Base-by-base conservation (phyloP, 2,113 vertebrate species). In the Australoheros scitulus region DNA sequence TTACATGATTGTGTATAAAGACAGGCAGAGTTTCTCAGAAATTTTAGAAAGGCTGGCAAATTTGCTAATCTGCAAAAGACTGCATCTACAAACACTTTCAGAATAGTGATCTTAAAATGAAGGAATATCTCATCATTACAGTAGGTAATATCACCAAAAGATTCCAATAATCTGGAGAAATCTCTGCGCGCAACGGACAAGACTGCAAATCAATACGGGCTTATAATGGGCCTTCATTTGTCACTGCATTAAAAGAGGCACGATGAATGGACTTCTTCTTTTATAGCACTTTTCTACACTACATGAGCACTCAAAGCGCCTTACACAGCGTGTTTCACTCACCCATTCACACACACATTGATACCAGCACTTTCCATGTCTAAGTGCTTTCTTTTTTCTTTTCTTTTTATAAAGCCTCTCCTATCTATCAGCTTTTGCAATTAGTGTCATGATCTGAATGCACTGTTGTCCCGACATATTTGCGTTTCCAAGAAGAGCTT, bases 141-240 rank as follows among this genome's bases (percentile, higher is more conserved):
- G 7, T 43, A 43, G 7, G 43, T 68, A 47, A 68, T 0, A 47
- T 47, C 22, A 68, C 17, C 14, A 47, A 63, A 63, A 63, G 24
- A 38, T 38, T 63, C 34, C 11, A 26, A 24, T 4, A 65, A 43
- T 65, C 63, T 38, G 34, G 34, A 68, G 3, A 68, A 38, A 63
- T 63, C 34, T 38, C 61, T 38, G 6, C n/a, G 61, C 6, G 63
- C 38, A 43, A 43, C n/a, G 13, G 22, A 65, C 63, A 10, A 4
- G 2, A n/a, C 34, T 63, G 34, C n/a, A 47, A 6, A 0, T 65
- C 7, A 65, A 65, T 24, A 38, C 3, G 36, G 9, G 24, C 7
- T 1, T 65, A 29, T 29, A 4, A 29, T 0, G 24, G 63, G 63
- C 8, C 1, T 0, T 68, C 38, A 22, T 10, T 8, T 38, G 43